phyloP scores from a whole-genome alignment of 2,113 vertebrate species.

The Pantherophis guttatus region DNA sequence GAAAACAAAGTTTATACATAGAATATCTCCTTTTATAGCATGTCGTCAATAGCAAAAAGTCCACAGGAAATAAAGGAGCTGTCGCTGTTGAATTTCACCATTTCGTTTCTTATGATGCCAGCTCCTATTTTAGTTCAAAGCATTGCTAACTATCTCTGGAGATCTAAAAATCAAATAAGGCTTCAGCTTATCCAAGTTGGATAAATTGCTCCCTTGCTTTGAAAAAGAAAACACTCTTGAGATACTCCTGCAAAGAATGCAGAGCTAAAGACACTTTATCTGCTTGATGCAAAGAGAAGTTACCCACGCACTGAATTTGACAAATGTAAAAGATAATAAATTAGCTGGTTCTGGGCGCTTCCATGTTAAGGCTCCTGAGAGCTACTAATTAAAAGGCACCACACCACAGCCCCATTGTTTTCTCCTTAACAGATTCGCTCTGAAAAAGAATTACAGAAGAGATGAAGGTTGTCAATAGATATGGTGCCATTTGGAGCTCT shows the following conservation, averaged over 20 bases:
- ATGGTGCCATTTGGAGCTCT: neutral
- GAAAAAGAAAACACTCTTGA: neutral
- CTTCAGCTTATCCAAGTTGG: neutral
- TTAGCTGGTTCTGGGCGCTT: neutral
- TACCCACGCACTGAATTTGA: neutral
- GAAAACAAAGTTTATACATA: neutral
- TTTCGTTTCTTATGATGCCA: neutral
- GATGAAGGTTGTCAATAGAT: neutral
- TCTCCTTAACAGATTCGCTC: neutral
- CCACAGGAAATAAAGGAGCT: neutral
- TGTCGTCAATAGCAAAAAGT: neutral
- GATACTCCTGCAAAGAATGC: neutral
- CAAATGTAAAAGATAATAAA: neutral
- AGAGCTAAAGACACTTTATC: neutral
- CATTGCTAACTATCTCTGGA: neutral
- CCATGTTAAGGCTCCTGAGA: neutral
- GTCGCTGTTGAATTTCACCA: neutral
- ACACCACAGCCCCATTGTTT: neutral
- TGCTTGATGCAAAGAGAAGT: neutral
- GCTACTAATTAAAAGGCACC: neutral
- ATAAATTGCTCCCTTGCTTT: neutral
- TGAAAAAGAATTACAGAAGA: neutral
- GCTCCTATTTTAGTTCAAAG: neutral
- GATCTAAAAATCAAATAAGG: neutral
- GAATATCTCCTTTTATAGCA: neutral